Conservation (phyloP, 2,888 invertebrate species). For the Protodeltote pygarga region DNA sequence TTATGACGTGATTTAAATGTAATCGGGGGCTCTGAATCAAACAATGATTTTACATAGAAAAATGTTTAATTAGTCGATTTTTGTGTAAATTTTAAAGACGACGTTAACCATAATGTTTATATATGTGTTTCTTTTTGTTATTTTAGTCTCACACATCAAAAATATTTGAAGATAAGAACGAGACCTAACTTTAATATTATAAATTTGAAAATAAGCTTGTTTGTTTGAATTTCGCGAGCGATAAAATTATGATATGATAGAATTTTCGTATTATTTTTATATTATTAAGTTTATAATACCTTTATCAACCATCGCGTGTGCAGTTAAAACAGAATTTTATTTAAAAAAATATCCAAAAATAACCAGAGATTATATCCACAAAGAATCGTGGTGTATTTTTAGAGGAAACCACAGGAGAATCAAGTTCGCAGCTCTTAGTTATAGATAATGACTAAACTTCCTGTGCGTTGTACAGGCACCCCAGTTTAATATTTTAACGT, state of each 20-base stretch:
- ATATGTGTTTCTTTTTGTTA: no score
- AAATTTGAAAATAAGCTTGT: no score
- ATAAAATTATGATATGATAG: no score
- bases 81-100: background rate
- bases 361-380: background rate
- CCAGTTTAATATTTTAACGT: slow-evolving; percentile 24
- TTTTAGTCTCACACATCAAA: no score
- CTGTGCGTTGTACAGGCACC: slow-evolving; percentile 6
- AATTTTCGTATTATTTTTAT: background rate
- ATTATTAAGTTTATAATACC: no score
- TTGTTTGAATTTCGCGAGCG: no score
- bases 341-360: background rate
- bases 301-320: no score
- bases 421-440: slow-evolving; percentile 15
- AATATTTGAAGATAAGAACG: no score
- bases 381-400: slow-evolving; percentile 8
- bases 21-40: background rate
- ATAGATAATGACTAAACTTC: slow-evolving; percentile 18
- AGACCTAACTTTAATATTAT: no score
- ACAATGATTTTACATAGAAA: background rate
- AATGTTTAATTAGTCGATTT: background rate
- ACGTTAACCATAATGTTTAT: no score
- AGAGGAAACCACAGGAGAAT: slow-evolving; percentile 4
- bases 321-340: background rate
- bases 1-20: background rate